These are phyloP conservation scores for Alectoris magna DNA, from an alignment of 2,797 vertebrate species.

Conservation along the genomic window DNA sequence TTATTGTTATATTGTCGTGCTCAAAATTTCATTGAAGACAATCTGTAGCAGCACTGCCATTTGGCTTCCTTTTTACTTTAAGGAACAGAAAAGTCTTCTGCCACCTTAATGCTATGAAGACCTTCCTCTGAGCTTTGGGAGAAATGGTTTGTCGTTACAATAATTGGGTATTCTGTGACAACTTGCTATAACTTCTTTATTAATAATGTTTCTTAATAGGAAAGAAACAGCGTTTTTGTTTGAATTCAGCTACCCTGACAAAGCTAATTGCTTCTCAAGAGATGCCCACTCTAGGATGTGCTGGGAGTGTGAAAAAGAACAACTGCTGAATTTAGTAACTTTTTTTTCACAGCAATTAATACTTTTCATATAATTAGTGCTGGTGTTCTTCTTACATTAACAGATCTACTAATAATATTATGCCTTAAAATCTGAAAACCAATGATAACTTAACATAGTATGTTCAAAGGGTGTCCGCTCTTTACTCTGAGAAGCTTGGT, in stretches of 20 bases:
- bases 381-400: conserved; percentile 65
- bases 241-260: conserved; percentile 68
- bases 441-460: neutral
- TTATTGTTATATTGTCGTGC: neutral
- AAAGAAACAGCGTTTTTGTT: conserved; percentile 60
- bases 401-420: conserved; percentile 65
- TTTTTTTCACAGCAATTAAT: conserved; percentile 68
- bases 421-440: conserved; percentile 47
- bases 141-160: conserved; percentile 51
- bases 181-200: conserved; percentile 72
- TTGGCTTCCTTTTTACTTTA: neutral
- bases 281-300: conserved; percentile 49
- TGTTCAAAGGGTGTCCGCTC: conserved; percentile 33
- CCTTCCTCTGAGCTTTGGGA: conserved; percentile 54
- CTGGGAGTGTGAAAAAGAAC: conserved; percentile 66
- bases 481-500: conserved; percentile 36
- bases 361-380: conserved; percentile 73
- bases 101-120: conserved; percentile 28
- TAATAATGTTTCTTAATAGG: conserved; percentile 74
- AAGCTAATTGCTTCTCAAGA: conserved; percentile 77
- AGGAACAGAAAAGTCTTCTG: neutral
- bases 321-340: conserved; percentile 69
- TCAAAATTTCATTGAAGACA: neutral
- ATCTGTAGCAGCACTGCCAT: neutral
- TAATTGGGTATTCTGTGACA: conserved; percentile 73